Conservation (phyloP, 1,140 invertebrate genomes). For the Lineus longissimus region DNA sequence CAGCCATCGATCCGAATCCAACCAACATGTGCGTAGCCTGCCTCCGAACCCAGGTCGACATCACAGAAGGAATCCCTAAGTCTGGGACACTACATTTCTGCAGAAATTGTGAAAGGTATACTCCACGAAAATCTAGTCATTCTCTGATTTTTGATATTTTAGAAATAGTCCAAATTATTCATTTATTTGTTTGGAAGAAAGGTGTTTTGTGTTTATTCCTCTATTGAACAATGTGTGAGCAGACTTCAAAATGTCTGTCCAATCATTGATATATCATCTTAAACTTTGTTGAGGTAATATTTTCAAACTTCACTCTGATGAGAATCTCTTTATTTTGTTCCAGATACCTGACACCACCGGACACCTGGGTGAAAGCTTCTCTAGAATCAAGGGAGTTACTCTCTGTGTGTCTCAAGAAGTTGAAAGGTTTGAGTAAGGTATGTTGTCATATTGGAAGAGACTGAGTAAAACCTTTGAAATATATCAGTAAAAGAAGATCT, state of each 20-base stretch:
- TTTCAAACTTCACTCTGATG: too few species aligned
- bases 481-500: background rate
- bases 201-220: too few species aligned
- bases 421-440: slow-evolving; percentile 87
- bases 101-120: slow-evolving; percentile 69
- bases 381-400: slow-evolving; percentile 92
- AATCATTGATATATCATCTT: too few species aligned
- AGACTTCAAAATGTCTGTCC: too few species aligned
- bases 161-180: background rate
- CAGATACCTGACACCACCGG: slow-evolving; percentile 90
- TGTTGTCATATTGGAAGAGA: slow-evolving; percentile 50
- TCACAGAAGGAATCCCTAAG: slow-evolving; percentile 94
- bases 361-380: slow-evolving; percentile 81
- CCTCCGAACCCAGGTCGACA: slow-evolving; percentile 84
- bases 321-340: slow-evolving; percentile 14
- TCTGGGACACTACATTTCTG: slow-evolving; percentile 62
- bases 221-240: too few species aligned
- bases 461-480: slow-evolving; percentile 4
- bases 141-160: background rate
- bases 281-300: too few species aligned
- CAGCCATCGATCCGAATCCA: slow-evolving; percentile 82
- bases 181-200: background rate
- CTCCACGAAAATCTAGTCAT: background rate
- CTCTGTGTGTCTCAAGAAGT: slow-evolving; percentile 84
- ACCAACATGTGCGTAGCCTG: slow-evolving; percentile 97